Conservation (phyloP, 1,140 invertebrate species). For the Habropoda laboriosa region DNA sequence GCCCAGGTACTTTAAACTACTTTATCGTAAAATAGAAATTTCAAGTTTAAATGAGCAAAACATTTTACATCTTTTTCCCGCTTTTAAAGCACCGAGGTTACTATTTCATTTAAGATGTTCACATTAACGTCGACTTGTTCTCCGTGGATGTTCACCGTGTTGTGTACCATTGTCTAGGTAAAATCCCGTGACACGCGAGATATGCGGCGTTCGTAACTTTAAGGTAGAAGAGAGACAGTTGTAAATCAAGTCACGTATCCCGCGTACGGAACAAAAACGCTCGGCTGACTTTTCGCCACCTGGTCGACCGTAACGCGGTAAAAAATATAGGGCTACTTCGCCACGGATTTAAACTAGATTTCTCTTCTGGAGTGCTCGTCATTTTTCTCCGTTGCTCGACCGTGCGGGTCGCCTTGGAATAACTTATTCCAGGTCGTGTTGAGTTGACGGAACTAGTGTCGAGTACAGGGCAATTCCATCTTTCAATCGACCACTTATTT, state of each 20-base stretch:
- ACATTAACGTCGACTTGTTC: not conserved
- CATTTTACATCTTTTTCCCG: too few species aligned
- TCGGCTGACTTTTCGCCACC: not conserved
- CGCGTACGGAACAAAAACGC: not conserved
- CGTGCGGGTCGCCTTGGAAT: not conserved
- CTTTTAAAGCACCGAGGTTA: too few species aligned
- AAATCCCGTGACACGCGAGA: not conserved
- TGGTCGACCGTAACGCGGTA: not conserved
- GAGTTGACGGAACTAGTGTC: not conserved
- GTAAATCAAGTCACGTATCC: constrained; percentile 31
- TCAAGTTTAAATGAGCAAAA: too few species aligned
- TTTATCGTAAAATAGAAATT: too few species aligned
- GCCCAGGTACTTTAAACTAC: too few species aligned
- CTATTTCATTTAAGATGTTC: too few species aligned
- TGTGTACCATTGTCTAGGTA: not conserved
- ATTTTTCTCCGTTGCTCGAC: not conserved
- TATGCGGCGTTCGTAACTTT: not conserved
- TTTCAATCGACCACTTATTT: too few species aligned
- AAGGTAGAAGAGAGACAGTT: not conserved
- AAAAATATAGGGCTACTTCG: not conserved
- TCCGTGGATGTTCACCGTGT: not conserved
- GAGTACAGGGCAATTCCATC: not conserved
- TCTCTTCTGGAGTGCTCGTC: not conserved
- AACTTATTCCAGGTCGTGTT: not conserved
- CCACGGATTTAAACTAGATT: constrained; percentile 15